Percentiles rank a stretch among this genome's conserved stretches.
phyloP scores from a whole-genome alignment of 2,113 vertebrate genomes.

The Ptychochromis oligacanthus region DNA sequence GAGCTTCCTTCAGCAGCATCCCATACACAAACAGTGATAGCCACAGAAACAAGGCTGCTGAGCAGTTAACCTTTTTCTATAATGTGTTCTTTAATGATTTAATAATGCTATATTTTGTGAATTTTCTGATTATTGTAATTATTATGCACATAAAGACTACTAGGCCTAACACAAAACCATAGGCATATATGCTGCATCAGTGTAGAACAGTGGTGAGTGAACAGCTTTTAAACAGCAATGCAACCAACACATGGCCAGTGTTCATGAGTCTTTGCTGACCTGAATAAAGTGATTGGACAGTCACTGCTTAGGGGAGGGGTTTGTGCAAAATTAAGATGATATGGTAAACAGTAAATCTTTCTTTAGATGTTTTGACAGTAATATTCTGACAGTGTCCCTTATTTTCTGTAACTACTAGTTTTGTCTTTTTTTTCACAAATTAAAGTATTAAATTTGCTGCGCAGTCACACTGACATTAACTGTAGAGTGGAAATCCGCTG shows the following conservation, averaged over 20 bases:
- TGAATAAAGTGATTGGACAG: background rate
- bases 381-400: background rate
- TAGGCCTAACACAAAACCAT: background rate
- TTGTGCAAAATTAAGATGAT: background rate
- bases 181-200: background rate
- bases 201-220: background rate
- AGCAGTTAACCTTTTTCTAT: background rate
- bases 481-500: constrained; percentile 20
- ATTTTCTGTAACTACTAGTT: background rate
- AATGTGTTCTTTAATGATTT: background rate
- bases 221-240: background rate
- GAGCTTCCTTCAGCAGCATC: background rate
- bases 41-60: background rate
- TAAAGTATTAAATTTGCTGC: background rate
- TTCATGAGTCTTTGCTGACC: background rate
- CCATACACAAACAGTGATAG: background rate
- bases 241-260: background rate
- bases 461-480: background rate
- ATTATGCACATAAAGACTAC: background rate
- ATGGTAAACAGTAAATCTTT: background rate
- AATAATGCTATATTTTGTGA: too few species aligned
- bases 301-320: background rate
- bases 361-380: background rate
- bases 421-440: background rate
- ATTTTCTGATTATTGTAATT: background rate